Conservation (phyloP, 2,113 vertebrate genomes). For the Butorides virescens region DNA sequence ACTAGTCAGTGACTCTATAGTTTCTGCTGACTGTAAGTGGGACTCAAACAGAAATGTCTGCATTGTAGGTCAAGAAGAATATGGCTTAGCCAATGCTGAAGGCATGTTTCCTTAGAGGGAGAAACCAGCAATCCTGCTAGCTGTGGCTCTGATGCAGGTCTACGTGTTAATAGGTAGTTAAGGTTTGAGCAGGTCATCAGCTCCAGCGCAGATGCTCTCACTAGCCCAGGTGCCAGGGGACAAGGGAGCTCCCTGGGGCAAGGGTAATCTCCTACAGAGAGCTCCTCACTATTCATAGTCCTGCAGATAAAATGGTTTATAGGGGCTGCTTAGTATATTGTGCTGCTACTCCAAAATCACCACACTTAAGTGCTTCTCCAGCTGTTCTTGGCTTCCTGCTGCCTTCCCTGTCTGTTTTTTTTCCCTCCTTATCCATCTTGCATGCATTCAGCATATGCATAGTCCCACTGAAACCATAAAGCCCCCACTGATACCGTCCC, state of each 20-base stretch:
- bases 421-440: neutral
- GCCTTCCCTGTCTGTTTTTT: neutral
- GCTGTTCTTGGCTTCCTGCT: neutral
- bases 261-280: neutral
- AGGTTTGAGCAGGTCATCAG: neutral
- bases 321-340: neutral
- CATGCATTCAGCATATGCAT: neutral
- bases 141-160: neutral
- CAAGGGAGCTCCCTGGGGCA: neutral
- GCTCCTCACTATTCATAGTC: neutral
- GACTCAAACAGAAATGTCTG: neutral
- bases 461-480: neutral
- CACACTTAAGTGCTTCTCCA: neutral
- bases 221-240: neutral
- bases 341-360: neutral
- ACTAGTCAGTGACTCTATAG: neutral
- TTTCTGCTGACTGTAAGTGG: neutral
- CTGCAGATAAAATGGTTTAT: neutral
- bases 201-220: neutral
- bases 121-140: neutral
- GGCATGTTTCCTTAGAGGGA: neutral
- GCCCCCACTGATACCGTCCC: rapidly evolving
- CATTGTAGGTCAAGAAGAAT: neutral
- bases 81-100: neutral
- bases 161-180: too few relatives aligned